phyloP scores from a whole-genome alignment of 2,888 invertebrate genomes.

The Lithophane leautieri region DNA sequence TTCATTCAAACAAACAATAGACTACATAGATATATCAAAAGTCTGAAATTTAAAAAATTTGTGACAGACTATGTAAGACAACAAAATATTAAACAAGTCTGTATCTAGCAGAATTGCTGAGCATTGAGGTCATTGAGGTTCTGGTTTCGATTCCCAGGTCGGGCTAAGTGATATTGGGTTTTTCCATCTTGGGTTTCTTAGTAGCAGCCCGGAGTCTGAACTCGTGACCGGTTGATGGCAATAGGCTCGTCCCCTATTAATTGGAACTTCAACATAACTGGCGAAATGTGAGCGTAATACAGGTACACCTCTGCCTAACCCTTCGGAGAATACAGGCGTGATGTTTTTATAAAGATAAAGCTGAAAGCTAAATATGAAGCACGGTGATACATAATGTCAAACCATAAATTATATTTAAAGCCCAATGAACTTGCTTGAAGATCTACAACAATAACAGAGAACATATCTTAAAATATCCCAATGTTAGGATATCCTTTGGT shows the following conservation, averaged over 20 bases:
- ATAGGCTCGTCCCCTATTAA: no score
- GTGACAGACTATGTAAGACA: not conserved
- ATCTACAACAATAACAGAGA: constrained; percentile 8
- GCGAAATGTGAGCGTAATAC: no score
- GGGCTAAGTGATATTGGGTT: not conserved
- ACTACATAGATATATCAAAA: not conserved
- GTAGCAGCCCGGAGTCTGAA: no score
- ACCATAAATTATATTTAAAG: not conserved
- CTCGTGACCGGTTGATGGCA: no score
- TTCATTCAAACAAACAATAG: not conserved
- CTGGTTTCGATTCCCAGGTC: not conserved
- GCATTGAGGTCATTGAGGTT: not conserved
- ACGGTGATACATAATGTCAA: not conserved
- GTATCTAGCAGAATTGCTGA: no score
- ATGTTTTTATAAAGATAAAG: not conserved
- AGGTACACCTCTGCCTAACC: not conserved
- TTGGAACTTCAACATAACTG: no score
- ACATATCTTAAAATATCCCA: constrained; percentile 49
- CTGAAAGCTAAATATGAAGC: not conserved
- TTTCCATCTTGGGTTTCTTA: no score
- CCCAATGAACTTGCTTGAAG: constrained; percentile 8
- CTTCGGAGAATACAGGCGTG: not conserved
- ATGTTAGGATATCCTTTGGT: constrained; percentile 53
- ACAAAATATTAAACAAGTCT: not conserved
- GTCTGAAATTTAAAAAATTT: not conserved